A percentile compares a stretch with the other conserved stretches of the same genome.
Evolutionary conservation across 2,797 vertebrate genomes (phyloP).

Genomic region (Acrossocheilus fasciatus): DNA sequence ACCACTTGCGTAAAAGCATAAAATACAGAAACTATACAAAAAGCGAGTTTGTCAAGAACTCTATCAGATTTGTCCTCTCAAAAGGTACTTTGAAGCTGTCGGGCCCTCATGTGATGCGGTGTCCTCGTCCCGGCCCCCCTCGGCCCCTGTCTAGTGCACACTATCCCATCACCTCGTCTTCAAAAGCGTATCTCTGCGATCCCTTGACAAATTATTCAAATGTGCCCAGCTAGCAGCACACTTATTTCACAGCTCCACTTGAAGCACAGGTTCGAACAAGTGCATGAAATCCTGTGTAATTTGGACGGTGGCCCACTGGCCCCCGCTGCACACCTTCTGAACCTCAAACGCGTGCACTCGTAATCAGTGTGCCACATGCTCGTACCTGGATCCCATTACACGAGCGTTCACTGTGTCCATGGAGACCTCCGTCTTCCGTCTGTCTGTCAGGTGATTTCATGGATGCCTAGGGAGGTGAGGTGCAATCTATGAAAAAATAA

Average conservation of each 20-base stretch:
- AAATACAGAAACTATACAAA: neutral
- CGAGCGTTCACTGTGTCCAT: constrained; percentile 7
- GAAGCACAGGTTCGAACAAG: constrained; percentile 68
- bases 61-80: constrained; percentile 54
- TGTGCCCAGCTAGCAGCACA: constrained; percentile 60
- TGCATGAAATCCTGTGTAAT: constrained; percentile 72
- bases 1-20: neutral
- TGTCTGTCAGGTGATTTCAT: constrained; percentile 62
- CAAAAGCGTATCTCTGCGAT: constrained; percentile 43
- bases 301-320: constrained; percentile 56
- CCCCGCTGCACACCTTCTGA: constrained; percentile 37
- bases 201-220: constrained; percentile 76
- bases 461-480: constrained; percentile 60
- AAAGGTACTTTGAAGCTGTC: constrained; percentile 66
- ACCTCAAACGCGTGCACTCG: constrained; percentile 40
- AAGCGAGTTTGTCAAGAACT: constrained; percentile 30
- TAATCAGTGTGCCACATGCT: constrained; percentile 29
- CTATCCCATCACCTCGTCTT: constrained; percentile 49
- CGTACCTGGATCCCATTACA: constrained; percentile 26
- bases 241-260: constrained; percentile 74
- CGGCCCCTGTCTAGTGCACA: constrained; percentile 39
- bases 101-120: constrained; percentile 63
- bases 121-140: constrained; percentile 54
- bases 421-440: constrained; percentile 41
- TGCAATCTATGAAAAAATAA: constrained; percentile 43